Percentiles rank a stretch among this genome's conserved stretches.
These are phyloP conservation scores for Gnathonemus echidnorhynchus DNA, from an alignment of 2,113 vertebrate genomes.

Conservation along the genomic window DNA sequence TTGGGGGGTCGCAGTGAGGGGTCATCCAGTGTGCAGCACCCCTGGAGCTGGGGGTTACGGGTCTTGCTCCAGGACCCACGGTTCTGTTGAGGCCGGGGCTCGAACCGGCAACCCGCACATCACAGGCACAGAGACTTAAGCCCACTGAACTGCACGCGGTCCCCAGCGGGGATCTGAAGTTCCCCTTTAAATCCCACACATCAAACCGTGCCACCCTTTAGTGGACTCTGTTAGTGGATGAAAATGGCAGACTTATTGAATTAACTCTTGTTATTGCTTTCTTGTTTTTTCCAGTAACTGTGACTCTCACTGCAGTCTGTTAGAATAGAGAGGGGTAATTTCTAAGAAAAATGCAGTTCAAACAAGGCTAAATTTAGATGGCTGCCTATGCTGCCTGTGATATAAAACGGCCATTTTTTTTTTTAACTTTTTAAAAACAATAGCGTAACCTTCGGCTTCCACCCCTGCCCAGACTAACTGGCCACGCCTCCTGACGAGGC, in stretches of 20 bases:
- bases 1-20: neutral
- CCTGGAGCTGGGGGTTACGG: neutral
- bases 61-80: neutral
- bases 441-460: neutral
- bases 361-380: neutral
- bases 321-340: neutral
- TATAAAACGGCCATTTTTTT: neutral
- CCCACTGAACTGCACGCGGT: neutral
- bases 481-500: neutral
- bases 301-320: neutral
- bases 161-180: neutral
- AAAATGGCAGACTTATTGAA: slow-evolving; percentile 4
- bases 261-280: neutral
- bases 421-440: neutral
- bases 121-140: neutral
- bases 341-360: neutral
- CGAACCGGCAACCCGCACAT: neutral
- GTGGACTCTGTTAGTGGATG: neutral
- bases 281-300: neutral
- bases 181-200: neutral
- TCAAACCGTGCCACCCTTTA: neutral
- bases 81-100: neutral
- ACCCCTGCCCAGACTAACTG: too few species aligned
- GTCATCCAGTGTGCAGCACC: neutral
- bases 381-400: neutral